Conservation (phyloP, 2,113 vertebrate genomes). For the Ictidomys tridecemlineatus region DNA sequence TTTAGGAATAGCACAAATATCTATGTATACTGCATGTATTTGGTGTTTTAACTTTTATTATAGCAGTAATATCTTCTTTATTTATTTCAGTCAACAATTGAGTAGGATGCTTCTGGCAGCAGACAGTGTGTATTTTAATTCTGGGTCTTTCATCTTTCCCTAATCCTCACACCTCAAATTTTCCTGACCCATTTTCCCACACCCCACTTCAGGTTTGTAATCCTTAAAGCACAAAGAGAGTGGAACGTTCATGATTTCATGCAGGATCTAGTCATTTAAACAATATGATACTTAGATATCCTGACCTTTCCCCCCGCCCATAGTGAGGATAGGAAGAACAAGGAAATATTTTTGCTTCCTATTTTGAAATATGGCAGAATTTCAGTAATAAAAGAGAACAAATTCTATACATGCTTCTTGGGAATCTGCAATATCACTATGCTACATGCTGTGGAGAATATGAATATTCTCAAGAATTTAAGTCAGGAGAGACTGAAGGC, state of each 20-base stretch:
- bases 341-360: slow-evolving; percentile 21
- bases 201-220: not conserved
- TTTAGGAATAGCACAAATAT: not conserved
- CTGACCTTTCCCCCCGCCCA: not conserved
- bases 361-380: slow-evolving; percentile 52
- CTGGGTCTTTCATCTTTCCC: not conserved
- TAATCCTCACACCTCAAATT: not conserved
- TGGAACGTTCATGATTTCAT: not conserved
- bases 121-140: not conserved
- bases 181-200: not conserved
- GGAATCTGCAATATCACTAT: not conserved
- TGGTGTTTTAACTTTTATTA: not conserved
- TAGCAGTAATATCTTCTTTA: not conserved
- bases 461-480: not conserved
- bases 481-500: not conserved
- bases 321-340: not conserved
- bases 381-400: not conserved
- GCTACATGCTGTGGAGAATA: not conserved
- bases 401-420: not conserved
- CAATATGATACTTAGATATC: not conserved
- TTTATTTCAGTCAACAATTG: not conserved
- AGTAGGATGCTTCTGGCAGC: not conserved
- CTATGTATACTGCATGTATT: not conserved
- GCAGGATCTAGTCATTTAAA: not conserved
- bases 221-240: not conserved